Base-by-base conservation (phyloP, 2,888 invertebrate genomes). In the Allygus modestus region DNA sequence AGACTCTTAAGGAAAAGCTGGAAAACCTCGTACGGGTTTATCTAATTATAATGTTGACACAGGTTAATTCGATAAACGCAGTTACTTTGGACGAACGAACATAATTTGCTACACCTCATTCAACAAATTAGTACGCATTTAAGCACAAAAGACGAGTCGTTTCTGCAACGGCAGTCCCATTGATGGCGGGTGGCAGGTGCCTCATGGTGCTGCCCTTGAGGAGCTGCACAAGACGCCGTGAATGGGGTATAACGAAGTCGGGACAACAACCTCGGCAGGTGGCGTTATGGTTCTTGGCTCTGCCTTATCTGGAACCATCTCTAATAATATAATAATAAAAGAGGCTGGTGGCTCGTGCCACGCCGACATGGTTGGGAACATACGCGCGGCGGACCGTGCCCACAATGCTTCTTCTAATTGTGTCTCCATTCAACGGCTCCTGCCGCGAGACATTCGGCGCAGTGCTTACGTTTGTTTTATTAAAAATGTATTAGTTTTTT, bases 291-390 rank as follows among this genome's bases (percentile, higher is more conserved):
- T 82, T 28, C 61, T 43, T 82, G 82, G 69, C 26, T 71, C 82
- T 82, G 71, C 41, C 82, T 82, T 82, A 82, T 82, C 82, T 82
- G 23, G 37, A 51, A 65, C 41, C 82, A 84, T 82, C 84, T 82
- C 58, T 82, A 75, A 73, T 84, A 84, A 84, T 84, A 84, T 82
- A 84, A 84, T 84, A 84, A 84, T 84, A 84, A 84, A 65, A 82
- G 75, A 37, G 75, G 75, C 33, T 17, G 61, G 54, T 26, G 82
- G 82, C 84, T 81, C 84, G 84, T 84, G 84, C 84, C 84, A 46
- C n/a, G 41, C 31, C 84, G 84, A 84, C 81, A 84, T 84, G 84
- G 73, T 84, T 84, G 84, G 82, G 82, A 84, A 84, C 84, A 84
- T 84, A 84, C 73, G 84, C 73, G 20, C 82, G 82, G 71, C 84